Base-by-base conservation (phyloP, 64 coral and sea anemone genomes). In the Catalaphyllia jardinei region DNA sequence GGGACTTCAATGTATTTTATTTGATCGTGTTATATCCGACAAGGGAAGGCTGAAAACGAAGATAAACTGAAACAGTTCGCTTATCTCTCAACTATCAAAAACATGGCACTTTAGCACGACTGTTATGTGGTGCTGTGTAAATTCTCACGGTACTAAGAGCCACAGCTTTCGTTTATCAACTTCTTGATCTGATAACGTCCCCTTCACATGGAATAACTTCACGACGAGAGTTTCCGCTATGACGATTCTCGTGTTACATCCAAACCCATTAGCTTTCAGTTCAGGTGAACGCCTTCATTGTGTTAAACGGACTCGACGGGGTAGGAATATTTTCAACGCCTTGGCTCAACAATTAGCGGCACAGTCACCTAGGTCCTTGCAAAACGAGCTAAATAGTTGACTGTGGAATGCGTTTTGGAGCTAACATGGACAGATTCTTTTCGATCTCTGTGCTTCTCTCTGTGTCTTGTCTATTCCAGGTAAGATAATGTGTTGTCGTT, bases 171-270 rank as follows among this genome's bases (percentile, higher is more conserved):
- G 54, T 57, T 57, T 57, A 16, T 57, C 54, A 57, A 52, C 2
- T 71, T 6, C 6, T 61, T 11, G 81, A 85, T 83, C 80, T 38
- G 80, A 83, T 67, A 67, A 63, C 29, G 20, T 79, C 2, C 46
- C n/a, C 20, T 57, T 27, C 22, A 69, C 65, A 69, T 63, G 18
- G 39, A 83, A 38, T 31, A 64, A 50, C 29, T 49, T 15, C 24
- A 71, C 64, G 24, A 16, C 22, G 29, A 74, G 72, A 19, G 31
- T 33, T 74, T 74, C 72, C 72, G 72, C 29, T 74, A 2, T 19
- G 29, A 27, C 20, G 11, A 52, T 64, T 67, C 81, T 85, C 81
- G 71, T 71, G 35, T 85, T 85, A 85, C 81, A 85, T 18, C 54
- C 15, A 71, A 71, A 49, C 65, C 22, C 22, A 69, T 27, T 27